Conservation (phyloP, 2,888 invertebrate genomes). For the Elgonia sp. region DNA sequence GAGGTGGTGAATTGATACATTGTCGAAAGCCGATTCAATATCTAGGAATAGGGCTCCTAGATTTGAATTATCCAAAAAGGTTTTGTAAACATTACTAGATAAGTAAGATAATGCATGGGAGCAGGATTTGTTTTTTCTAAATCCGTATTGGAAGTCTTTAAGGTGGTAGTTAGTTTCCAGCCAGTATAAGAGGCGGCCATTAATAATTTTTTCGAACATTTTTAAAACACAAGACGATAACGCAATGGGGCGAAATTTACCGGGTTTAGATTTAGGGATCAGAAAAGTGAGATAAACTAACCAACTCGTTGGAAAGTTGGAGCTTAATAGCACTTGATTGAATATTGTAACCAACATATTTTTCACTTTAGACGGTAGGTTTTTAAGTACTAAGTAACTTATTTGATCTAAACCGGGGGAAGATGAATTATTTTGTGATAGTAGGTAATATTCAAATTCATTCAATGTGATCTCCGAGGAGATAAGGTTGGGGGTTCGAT, state of each 20-base stretch:
- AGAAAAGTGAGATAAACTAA: constrained; percentile 16
- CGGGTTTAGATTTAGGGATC: constrained; percentile 14
- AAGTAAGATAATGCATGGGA: not conserved
- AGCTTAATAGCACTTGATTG: not conserved
- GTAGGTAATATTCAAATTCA: not conserved
- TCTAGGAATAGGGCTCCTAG: constrained; percentile 19
- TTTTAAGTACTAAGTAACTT: not conserved
- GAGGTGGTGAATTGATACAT: not conserved
- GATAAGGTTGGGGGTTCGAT: not conserved
- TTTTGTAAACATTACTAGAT: not conserved
- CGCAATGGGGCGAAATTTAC: constrained; percentile 41
- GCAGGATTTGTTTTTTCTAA: constrained; percentile 14
- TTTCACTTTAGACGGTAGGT: not conserved
- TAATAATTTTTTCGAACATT: constrained; percentile 34
- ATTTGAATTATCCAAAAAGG: not conserved
- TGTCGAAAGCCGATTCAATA: constrained; percentile 27
- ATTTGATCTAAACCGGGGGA: not conserved
- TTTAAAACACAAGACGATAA: constrained; percentile 28
- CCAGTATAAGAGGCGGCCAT: constrained; percentile 5
- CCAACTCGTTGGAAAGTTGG: not conserved
- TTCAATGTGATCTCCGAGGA: not conserved
- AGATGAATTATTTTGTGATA: not conserved
- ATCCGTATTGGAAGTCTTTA: constrained; percentile 15
- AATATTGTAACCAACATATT: not conserved
- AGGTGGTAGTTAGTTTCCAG: not conserved